A percentile compares a stretch with the other conserved stretches of the same genome.
Conservation (phyloP, 2,888 invertebrate species). For the Leptodirus hochenwartii region DNA sequence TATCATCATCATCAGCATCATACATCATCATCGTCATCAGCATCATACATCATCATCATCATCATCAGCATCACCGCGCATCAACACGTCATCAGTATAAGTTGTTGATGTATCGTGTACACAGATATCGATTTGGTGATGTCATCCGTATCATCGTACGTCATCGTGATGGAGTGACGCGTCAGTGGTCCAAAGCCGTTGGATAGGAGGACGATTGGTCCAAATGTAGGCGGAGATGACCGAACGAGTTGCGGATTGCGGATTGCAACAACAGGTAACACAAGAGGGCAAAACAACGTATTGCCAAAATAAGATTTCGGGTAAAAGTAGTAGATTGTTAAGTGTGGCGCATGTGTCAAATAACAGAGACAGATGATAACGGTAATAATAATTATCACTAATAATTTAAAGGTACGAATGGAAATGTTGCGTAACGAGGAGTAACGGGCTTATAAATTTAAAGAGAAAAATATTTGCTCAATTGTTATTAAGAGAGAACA, state of each 20-base stretch:
- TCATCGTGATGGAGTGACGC: constrained; percentile 5
- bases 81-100: not conserved
- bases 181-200: constrained; percentile 3
- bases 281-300: constrained; percentile 13
- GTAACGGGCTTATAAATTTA: too few species aligned
- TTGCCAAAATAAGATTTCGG: constrained; percentile 14
- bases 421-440: too few species aligned
- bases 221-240: not conserved
- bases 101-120: not conserved
- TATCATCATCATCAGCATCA: constrained; percentile 24
- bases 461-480: too few species aligned
- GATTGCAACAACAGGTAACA: constrained; percentile 12
- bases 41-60: constrained; percentile 16
- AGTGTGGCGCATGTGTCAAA: constrained; percentile 10
- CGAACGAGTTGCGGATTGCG: not conserved
- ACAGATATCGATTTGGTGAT: not conserved
- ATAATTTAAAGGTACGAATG: too few species aligned
- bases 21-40: constrained; percentile 27
- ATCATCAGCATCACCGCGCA: constrained; percentile 25
- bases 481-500: too few species aligned
- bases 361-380: constrained; percentile 8
- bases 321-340: too few species aligned
- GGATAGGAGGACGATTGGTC: not conserved
- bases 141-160: not conserved
- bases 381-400: constrained; percentile 8